Evolutionary conservation across 2,888 invertebrate genomes (phyloP).

Genomic region (Sisyra terminalis): DNA sequence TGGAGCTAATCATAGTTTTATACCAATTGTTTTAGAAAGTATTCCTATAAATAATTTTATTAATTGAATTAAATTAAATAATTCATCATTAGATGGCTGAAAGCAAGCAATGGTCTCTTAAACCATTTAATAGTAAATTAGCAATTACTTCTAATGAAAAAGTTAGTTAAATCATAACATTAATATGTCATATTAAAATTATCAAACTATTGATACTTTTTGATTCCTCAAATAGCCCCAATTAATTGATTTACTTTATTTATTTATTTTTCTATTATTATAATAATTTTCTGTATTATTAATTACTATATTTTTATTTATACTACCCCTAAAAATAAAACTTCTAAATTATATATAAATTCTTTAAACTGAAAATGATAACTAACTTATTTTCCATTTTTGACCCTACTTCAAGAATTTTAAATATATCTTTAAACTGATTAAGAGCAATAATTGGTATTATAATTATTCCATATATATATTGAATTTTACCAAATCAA

Average conservation of each 20-base stretch:
- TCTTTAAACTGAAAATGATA: constrained; percentile 42
- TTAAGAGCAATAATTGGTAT: constrained; percentile 34
- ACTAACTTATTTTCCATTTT: constrained; percentile 49
- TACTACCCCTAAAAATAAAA: constrained; percentile 20
- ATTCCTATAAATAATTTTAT: constrained; percentile 35
- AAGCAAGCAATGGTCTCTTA: too few species aligned
- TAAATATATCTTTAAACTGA: constrained; percentile 40
- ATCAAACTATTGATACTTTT: too few species aligned
- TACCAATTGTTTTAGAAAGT: constrained; percentile 50
- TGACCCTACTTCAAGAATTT: constrained; percentile 39
- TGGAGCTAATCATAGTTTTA: constrained; percentile 65
- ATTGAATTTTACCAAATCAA: constrained; percentile 37
- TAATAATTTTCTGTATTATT: constrained; percentile 33
- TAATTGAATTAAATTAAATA: constrained; percentile 36
- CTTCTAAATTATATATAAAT: constrained; percentile 16
- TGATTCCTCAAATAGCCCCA: constrained; percentile 52
- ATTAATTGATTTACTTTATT: constrained; percentile 33
- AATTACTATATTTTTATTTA: constrained; percentile 31
- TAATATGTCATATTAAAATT: constrained; percentile 4
- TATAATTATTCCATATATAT: constrained; percentile 32
- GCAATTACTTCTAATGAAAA: too few species aligned
- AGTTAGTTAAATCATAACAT: too few species aligned
- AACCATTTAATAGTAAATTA: too few species aligned
- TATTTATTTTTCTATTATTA: constrained; percentile 24
- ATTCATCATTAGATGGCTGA: constrained; percentile 45